Percentiles rank a stretch among this genome's conserved stretches.
Conservation (phyloP, 64 coral and sea anemone species). For the Acropora tenuis region DNA sequence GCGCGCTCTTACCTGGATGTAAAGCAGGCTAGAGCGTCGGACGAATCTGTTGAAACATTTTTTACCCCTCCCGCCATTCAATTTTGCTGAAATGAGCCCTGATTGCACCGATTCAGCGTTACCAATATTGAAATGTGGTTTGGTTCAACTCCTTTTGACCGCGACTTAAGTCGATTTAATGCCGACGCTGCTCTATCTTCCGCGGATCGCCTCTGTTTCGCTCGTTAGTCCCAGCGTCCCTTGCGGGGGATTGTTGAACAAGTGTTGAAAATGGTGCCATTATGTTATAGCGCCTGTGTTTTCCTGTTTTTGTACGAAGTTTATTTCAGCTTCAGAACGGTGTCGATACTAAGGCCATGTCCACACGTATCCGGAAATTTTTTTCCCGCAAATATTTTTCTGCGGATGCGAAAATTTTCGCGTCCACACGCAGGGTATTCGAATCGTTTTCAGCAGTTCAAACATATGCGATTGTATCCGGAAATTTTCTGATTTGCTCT, state of each 20-base stretch:
- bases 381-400: no score
- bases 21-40: constrained; percentile 22
- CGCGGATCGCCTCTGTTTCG: constrained; percentile 21
- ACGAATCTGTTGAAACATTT: constrained; percentile 33
- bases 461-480: no score
- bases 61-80: constrained; percentile 25
- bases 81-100: constrained; percentile 16
- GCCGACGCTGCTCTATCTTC: constrained; percentile 22
- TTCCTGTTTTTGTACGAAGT: constrained; percentile 27
- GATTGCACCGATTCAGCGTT: constrained; percentile 10
- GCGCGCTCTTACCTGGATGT: constrained; percentile 15
- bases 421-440: no score
- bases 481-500: no score
- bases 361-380: no score
- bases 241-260: constrained; percentile 29
- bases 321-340: constrained; percentile 27
- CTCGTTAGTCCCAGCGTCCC: constrained; percentile 25
- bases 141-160: constrained; percentile 15
- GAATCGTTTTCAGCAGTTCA: no score
- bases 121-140: constrained; percentile 24
- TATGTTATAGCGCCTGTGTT: constrained; percentile 27
- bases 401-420: no score
- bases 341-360: not conserved
- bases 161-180: constrained; percentile 9
- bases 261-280: constrained; percentile 24